Percentiles rank a stretch among this genome's conserved stretches.
phyloP scores from a whole-genome alignment of 1,140 invertebrate species.

The Aphaenogaster rudis region DNA sequence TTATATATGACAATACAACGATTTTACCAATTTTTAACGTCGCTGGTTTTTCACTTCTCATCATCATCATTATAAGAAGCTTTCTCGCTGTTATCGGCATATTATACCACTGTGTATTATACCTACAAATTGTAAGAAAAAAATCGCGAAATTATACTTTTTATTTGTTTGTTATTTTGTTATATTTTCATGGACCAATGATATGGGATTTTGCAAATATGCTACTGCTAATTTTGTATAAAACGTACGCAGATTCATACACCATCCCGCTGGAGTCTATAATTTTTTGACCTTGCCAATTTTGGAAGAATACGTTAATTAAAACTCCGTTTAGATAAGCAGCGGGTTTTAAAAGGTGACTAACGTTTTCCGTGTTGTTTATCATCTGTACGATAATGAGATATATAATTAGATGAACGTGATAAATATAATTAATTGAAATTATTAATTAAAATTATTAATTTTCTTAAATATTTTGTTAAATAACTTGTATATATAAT shows the following conservation, averaged over 20 bases:
- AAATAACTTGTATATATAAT: not conserved
- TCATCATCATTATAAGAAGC: conserved; percentile 41
- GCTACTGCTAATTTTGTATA: not conserved
- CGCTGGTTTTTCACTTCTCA: not conserved
- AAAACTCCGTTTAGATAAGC: not conserved
- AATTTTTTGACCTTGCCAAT: conserved; percentile 53
- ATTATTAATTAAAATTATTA: not conserved
- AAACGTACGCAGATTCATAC: conserved; percentile 33
- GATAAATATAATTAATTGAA: not conserved
- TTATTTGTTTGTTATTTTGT: not conserved
- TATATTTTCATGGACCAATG: not conserved
- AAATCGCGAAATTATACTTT: not conserved
- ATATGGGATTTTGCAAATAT: not conserved
- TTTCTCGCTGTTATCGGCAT: conserved; percentile 25
- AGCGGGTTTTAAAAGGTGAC: not conserved
- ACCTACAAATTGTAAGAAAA: not conserved
- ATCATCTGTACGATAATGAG: not conserved
- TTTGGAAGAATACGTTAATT: conserved; percentile 20
- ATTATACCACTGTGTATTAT: conserved; percentile 31
- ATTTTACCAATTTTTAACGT: not conserved
- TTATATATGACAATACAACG: conserved; percentile 15
- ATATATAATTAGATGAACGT: not conserved
- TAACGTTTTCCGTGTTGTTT: not conserved
- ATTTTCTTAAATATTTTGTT: not conserved
- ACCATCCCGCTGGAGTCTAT: conserved; percentile 44